Percentiles rank a stretch among this genome's conserved stretches.
Evolutionary conservation across 2,888 invertebrate species (phyloP).

Genomic region (Noctua fimbriata): DNA sequence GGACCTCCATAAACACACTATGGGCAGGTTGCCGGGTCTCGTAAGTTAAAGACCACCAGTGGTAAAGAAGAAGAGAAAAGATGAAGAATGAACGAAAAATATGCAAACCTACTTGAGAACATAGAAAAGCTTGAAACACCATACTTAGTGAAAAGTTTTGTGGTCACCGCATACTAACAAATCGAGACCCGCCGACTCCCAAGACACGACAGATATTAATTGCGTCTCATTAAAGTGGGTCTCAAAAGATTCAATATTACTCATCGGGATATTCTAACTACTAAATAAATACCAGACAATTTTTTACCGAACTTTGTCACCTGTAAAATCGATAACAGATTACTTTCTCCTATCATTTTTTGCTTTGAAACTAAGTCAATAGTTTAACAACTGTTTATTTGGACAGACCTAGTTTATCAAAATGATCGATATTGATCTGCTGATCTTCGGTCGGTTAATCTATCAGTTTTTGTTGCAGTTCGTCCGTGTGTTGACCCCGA

Average conservation of each 20-base stretch:
- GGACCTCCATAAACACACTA: background rate
- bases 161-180: background rate
- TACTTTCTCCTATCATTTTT: slow-evolving; percentile 56
- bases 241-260: background rate
- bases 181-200: background rate
- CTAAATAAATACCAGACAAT: slow-evolving; percentile 16
- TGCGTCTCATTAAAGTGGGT: background rate
- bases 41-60: no score
- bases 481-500: slow-evolving; percentile 67
- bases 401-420: slow-evolving; percentile 42
- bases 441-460: slow-evolving; percentile 60
- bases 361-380: slow-evolving; percentile 42
- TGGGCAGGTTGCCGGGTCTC: background rate
- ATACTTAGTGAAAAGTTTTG: background rate
- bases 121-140: background rate
- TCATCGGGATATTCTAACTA: background rate
- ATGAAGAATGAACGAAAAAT: background rate
- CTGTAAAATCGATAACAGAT: slow-evolving; percentile 30
- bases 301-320: slow-evolving; percentile 41
- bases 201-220: background rate
- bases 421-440: slow-evolving; percentile 59
- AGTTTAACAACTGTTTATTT: slow-evolving; percentile 51
- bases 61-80: no score
- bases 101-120: background rate
- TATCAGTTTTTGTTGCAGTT: slow-evolving; percentile 62